Conservation (phyloP, 2,888 invertebrate species). For the Diarsia dahlii region DNA sequence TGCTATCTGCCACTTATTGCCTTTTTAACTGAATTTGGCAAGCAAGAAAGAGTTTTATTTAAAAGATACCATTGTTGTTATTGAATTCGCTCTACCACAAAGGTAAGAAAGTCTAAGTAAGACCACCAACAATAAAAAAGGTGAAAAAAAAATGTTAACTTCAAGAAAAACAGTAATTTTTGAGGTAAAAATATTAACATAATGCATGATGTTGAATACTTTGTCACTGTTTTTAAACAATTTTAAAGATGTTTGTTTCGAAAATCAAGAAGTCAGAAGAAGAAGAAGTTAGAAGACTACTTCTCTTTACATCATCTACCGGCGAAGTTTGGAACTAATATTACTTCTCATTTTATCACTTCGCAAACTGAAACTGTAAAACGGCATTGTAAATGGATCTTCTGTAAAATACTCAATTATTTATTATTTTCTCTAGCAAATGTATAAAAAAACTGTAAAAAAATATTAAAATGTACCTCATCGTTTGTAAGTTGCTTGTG, state of each 20-base stretch:
- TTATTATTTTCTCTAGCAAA: conserved; percentile 75
- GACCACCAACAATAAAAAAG: neutral
- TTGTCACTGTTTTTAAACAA: neutral
- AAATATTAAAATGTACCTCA: conserved; percentile 65
- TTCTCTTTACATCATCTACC: neutral
- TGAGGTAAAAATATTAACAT: neutral
- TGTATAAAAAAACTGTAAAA: conserved; percentile 71
- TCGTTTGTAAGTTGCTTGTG: conserved; percentile 66
- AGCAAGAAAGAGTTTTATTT: neutral
- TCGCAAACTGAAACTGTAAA: neutral
- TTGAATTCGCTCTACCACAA: neutral
- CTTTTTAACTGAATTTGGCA: neutral
- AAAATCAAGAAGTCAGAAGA: neutral
- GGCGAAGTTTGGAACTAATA: conserved; percentile 23
- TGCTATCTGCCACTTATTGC: neutral
- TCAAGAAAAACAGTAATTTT: neutral
- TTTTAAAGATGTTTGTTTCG: neutral
- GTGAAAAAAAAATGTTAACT: neutral
- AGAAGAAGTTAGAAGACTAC: no score
- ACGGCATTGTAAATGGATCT: conserved; percentile 62
- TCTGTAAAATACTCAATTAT: conserved; percentile 73
- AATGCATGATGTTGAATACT: no score
- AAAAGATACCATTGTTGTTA: no score
- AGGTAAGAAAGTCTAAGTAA: neutral
- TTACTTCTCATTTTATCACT: conserved; percentile 39